phyloP scores from a whole-genome alignment of 2,888 invertebrate genomes.

The Hemithea aestivaria region DNA sequence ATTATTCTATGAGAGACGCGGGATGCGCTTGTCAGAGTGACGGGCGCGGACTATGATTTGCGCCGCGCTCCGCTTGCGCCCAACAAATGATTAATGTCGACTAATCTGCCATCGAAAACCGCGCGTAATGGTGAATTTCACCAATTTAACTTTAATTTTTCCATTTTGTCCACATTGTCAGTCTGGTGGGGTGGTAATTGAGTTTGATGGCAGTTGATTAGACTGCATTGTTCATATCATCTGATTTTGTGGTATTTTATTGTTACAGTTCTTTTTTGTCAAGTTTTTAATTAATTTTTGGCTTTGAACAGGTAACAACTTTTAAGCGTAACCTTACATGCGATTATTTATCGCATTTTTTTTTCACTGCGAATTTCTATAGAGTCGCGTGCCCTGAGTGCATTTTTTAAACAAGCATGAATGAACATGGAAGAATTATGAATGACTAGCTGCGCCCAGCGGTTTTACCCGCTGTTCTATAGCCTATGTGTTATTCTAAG shows the following conservation, averaged over 20 bases:
- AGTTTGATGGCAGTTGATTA: slow-evolving; percentile 18
- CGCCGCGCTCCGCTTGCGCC: slow-evolving; percentile 66
- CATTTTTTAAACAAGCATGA: no score
- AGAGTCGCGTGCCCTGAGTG: no score
- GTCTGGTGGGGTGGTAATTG: slow-evolving; percentile 27
- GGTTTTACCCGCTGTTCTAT: no score
- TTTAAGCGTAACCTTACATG: no score
- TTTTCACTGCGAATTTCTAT: no score
- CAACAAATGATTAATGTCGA: slow-evolving; percentile 65
- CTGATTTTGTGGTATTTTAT: not conserved
- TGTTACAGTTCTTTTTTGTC: no score
- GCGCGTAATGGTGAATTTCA: slow-evolving; percentile 56
- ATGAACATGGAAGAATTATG: no score
- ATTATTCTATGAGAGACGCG: slow-evolving; percentile 29
- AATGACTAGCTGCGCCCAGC: no score
- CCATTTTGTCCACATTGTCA: slow-evolving; percentile 34
- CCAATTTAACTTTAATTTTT: slow-evolving; percentile 43
- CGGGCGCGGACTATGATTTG: slow-evolving; percentile 72
- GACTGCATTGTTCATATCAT: slow-evolving; percentile 18
- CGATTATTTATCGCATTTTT: no score
- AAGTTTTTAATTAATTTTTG: no score
- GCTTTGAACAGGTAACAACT: no score
- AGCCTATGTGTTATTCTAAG: no score
- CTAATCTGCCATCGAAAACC: slow-evolving; percentile 64
- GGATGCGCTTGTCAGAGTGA: slow-evolving; percentile 71